Base-by-base conservation (phyloP, 2,888 invertebrate genomes). In the Cheilosia grossa region DNA sequence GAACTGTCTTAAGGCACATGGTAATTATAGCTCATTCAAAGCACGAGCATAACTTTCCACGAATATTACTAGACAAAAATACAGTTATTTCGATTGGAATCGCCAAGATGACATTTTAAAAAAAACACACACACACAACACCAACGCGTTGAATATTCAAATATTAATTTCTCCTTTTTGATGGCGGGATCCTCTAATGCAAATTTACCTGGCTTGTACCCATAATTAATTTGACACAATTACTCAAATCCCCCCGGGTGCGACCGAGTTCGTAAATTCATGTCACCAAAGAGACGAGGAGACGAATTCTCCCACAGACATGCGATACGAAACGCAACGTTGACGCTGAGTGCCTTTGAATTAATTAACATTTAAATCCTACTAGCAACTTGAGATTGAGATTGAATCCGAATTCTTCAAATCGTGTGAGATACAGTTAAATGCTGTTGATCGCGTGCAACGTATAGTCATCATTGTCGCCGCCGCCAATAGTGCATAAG, bases 351-450 rank as follows among this genome's bases (percentile, higher is more conserved):
- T 63, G 59, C 37, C 51, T 72, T 66, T 78, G 82, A 82, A 82
- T 82, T 73, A 78, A 82, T 82, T 82, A 82, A 82, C 82, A 82
- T 82, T 82, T 82, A 67, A 73, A 67, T 67, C 69, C 69, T 37
- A 3, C 37, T 13, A 37, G 37, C 37, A 4, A 37, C 37, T 37
- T 37, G 13, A 37, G 37, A 13, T 10, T n/a, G 10, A 54, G 54
- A 30, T 30, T 13, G 53, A 27, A 6, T 53, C 53, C 15, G 27
- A 53, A 53, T 54, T 54, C 54, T 30, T 30, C 54, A 54, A 27
- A 24, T 2, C 24, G 24, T 24, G 13, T 30, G 15, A 53, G 24
- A 44, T 44, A 44, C 17, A 44, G 44, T 44, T 44, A 44, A 44
- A 69, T 64, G 64, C 21, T 49, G 49, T 66, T 47, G 63, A 78